A percentile compares a stretch with the other conserved stretches of the same genome.
These are phyloP conservation scores for Trichopria drosophilae DNA, from an alignment of 2,888 invertebrate species.

Conservation along the genomic window DNA sequence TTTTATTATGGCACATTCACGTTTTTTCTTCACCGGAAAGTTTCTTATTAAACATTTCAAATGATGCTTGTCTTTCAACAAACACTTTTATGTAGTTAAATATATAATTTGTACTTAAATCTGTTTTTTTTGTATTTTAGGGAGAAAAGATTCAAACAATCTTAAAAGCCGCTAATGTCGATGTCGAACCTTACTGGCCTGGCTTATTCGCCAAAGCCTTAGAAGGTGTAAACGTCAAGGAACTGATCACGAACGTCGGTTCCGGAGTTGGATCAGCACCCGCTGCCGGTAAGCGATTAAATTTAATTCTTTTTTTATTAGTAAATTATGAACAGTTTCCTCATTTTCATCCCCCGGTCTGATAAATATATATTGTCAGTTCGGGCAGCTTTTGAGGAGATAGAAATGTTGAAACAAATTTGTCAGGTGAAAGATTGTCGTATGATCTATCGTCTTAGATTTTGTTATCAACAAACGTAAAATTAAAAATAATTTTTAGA, in stretches of 20 bases:
- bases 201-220: constrained; percentile 96
- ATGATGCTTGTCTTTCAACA: constrained; percentile 9
- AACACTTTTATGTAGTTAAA: neutral
- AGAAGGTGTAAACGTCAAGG: constrained; percentile 91
- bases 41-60: constrained; percentile 11
- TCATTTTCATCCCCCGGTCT: constrained; percentile 54
- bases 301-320: neutral
- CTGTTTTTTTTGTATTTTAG: constrained; percentile 58
- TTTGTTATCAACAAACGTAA: constrained; percentile 11
- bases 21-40: neutral
- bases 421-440: constrained; percentile 33
- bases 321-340: constrained; percentile 19
- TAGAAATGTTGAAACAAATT: constrained; percentile 41
- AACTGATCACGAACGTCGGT: constrained; percentile 90
- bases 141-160: constrained; percentile 97
- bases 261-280: constrained; percentile 87
- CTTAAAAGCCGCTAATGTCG: constrained; percentile 93
- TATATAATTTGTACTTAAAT: neutral
- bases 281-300: constrained; percentile 61
- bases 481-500: too few relatives aligned
- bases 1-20: neutral
- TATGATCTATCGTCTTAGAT: constrained; percentile 23
- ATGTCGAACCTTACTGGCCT: constrained; percentile 99
- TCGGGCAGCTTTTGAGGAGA: constrained; percentile 53
- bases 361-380: constrained; percentile 38